Percentiles rank a stretch among this genome's conserved stretches.
Evolutionary conservation across 2,888 invertebrate genomes (phyloP).

Genomic region (Scelioninae gen. 2): DNA sequence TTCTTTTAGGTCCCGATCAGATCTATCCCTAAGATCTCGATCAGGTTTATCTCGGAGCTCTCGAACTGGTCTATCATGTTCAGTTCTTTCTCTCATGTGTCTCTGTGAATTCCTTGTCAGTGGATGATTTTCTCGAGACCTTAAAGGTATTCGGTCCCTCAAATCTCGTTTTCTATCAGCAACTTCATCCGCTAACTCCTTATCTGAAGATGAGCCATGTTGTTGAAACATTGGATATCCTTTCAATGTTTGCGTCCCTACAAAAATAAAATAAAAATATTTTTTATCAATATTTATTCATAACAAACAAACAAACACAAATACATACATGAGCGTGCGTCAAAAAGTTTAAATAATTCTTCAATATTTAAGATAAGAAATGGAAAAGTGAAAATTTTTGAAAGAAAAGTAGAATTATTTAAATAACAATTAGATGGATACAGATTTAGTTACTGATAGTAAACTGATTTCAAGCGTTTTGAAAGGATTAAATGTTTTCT

Average conservation of each 20-base stretch:
- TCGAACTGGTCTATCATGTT: constrained; percentile 64
- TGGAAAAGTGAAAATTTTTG: too few relatives aligned
- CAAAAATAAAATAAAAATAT: constrained; percentile 3
- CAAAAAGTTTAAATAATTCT: too few relatives aligned
- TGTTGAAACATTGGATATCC: constrained; percentile 74
- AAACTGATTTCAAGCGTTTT: too few relatives aligned
- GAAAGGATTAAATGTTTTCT: too few relatives aligned
- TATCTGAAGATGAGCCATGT: constrained; percentile 73
- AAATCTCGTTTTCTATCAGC: constrained; percentile 69
- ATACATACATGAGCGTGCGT: too few relatives aligned
- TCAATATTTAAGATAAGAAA: too few relatives aligned
- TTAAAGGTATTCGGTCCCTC: constrained; percentile 70
- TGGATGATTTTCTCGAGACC: constrained; percentile 74
- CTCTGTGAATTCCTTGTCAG: constrained; percentile 69
- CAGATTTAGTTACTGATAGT: too few relatives aligned
- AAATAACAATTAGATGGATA: too few relatives aligned
- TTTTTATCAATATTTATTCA: too few relatives aligned
- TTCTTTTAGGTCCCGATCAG: constrained; percentile 60
- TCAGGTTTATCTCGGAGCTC: constrained; percentile 63
- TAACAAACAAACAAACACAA: too few relatives aligned
- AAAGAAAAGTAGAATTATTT: too few relatives aligned
- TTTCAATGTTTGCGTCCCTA: constrained; percentile 74
- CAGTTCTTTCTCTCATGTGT: constrained; percentile 69
- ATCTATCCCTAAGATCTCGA: constrained; percentile 63
- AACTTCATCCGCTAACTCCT: constrained; percentile 73